Base-by-base conservation (phyloP, 2,888 invertebrate genomes). In the Leptogaster cylindrica region DNA sequence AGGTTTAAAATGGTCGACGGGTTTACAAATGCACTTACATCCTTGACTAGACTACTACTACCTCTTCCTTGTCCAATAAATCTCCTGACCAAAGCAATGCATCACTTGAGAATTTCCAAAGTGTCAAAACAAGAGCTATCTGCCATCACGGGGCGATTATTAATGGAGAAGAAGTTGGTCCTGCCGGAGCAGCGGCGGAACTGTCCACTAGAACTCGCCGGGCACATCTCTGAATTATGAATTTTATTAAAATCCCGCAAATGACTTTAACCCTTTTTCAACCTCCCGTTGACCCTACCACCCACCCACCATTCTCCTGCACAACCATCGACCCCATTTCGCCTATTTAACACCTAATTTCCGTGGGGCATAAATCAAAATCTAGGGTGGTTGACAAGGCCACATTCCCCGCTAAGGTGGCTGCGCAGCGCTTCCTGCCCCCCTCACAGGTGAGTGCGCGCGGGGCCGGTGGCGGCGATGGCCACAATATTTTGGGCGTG, bases 401-500 rank as follows among this genome's bases (percentile, higher is more conserved):
- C 36, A n/a, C n/a, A 28, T 28, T 46, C 12, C 20, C 14, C 10
- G 44, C 28, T 6, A 31, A 28, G 50, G 36, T 36, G 65, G 65
- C 51, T 16, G 14, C 20, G 50, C 65, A 48, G 39, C 20, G 39
- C n/a, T 50, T 31, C 23, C 27, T 18, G 23, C 20, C n/a, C 31
- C 31, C 20, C 12, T 23, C 20, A 52, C 51, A 65, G 65, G 65
- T 65, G 51, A 33, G 12, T 16, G 25, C 16, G 51, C 48, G 18
- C n/a, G 20, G 36, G 25, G 14, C 41, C 44, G 61, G 41, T 10
- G n/a, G n/a, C 4, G 16, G 64, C 46, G 52, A 65, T 65, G 46
- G 55, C 65, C 65, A 65, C 52, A 69, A 39, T 51, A 46, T 70
- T 70, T 70, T 66, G 70, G 70, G 70, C 68, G 70, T 70, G 70